Evolutionary conservation across 2,113 vertebrate species (phyloP), one percentile per base, ranked within the genome.

Genomic region (Micronycteris hirsuta): DNA sequence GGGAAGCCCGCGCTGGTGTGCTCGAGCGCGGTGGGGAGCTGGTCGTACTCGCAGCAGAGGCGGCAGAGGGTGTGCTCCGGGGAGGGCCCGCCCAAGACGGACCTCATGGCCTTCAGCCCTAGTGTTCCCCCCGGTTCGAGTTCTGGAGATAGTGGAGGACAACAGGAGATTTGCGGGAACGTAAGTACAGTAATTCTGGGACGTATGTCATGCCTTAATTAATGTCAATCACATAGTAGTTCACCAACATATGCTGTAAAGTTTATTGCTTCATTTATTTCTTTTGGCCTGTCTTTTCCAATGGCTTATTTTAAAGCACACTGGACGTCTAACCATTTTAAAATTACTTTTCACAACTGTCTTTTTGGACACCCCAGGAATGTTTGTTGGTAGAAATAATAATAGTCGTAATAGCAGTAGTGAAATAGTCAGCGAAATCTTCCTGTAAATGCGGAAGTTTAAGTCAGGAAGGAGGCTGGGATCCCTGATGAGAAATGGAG

Each of bases 1-100:
- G 99, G 86, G 98, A 99, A 33, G 98, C 99, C 15, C 98, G 98
- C 92, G 99, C 99, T 0, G 98, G 99, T 0, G 99, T 99, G 98
- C 99, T 99, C 97, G 97, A 97, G 97, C 49, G 96, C 95, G 6
- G 95, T 86, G 80, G 98, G 65, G 47, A 98, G 96, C 71, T 98
- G 97, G 98, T 97, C 96, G 1, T 98, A 67, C 49, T 98, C 96
- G 0, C 97, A 98, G 85, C 84, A 96, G 26, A 95, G 85, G 86
- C 89, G 41, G 49, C 98, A 96, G 71, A 94, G 77, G 81, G 38
- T 97, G 70, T 97, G 97, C 20, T 97, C 97, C 0, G 92, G 82
- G 12, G 97, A 97, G 54, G 90, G 31, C 0, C 49, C 28, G 0
- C 78, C 95, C 47, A 98, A 98, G 84, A 61, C 94, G 0, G 97